Percentiles rank a stretch among this genome's conserved stretches.
phyloP scores from a whole-genome alignment of 2,797 vertebrate species.

The Muscicapa comitata region DNA sequence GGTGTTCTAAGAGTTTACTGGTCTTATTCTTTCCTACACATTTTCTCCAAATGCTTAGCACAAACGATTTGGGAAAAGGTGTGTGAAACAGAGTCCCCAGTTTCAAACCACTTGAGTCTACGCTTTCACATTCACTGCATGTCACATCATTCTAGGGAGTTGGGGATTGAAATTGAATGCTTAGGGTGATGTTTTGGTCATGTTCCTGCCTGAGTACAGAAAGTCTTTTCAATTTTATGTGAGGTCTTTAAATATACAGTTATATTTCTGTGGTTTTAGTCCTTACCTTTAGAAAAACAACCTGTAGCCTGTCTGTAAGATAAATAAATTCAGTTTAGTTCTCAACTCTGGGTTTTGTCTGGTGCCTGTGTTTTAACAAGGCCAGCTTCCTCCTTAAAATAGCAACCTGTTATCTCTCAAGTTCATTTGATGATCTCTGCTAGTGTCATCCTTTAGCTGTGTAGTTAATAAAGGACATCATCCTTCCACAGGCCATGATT shows the following conservation, averaged over 20 bases:
- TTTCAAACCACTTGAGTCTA: background rate
- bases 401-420: background rate
- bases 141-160: background rate
- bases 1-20: background rate
- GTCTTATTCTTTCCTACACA: background rate
- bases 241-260: background rate
- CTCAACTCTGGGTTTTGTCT: background rate
- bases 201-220: background rate
- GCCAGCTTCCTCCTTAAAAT: background rate
- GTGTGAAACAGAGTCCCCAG: background rate
- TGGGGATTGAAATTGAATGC: background rate
- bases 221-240: background rate
- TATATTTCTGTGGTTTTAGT: background rate
- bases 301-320: background rate
- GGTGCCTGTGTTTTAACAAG: background rate
- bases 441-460: background rate
- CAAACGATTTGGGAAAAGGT: background rate
- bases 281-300: background rate
- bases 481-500: constrained; percentile 85
- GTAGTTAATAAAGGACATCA: background rate
- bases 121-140: background rate
- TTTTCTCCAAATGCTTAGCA: background rate
- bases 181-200: background rate
- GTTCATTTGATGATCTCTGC: background rate
- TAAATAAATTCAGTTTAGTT: background rate